Evolutionary conservation across 2,113 vertebrate genomes (phyloP).

Genomic region (Mustela lutreola): DNA sequence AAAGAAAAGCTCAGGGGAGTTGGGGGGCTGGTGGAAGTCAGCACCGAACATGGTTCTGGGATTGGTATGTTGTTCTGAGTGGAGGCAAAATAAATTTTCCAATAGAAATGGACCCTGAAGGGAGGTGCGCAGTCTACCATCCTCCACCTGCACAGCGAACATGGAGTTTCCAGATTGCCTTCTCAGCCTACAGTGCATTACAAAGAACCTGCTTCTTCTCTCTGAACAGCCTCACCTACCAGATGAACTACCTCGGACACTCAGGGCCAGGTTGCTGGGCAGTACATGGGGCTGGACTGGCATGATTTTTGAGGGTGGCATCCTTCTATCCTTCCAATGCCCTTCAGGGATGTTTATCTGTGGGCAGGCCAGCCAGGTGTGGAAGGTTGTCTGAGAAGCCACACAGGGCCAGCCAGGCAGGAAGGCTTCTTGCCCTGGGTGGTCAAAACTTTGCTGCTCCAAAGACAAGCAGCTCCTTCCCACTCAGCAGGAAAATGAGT

Average conservation of each 20-base stretch:
- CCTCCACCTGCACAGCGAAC: not conserved
- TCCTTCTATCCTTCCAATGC: rapidly evolving
- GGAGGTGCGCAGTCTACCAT: not conserved
- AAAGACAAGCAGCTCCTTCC: not conserved
- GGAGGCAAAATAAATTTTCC: not conserved
- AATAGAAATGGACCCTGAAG: not conserved
- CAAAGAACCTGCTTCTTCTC: not conserved
- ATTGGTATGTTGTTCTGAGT: not conserved
- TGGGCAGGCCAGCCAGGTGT: rapidly evolving
- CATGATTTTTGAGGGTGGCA: not conserved
- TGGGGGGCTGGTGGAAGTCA: not conserved
- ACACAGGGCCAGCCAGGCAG: no score
- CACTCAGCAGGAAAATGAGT: not conserved
- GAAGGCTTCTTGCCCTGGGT: not conserved
- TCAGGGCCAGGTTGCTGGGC: not conserved
- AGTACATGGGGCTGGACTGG: not conserved
- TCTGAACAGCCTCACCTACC: not conserved
- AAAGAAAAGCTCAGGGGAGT: no score
- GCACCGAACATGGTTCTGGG: not conserved
- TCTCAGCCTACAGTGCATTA: not conserved
- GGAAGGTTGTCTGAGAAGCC: not conserved
- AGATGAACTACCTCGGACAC: not conserved
- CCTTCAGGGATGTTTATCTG: not conserved
- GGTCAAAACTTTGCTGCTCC: not conserved
- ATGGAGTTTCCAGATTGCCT: not conserved